Evolutionary conservation across 2,113 vertebrate genomes (phyloP), one percentile per base, ranked within the genome.

Genomic region (Apteryx owenii): DNA sequence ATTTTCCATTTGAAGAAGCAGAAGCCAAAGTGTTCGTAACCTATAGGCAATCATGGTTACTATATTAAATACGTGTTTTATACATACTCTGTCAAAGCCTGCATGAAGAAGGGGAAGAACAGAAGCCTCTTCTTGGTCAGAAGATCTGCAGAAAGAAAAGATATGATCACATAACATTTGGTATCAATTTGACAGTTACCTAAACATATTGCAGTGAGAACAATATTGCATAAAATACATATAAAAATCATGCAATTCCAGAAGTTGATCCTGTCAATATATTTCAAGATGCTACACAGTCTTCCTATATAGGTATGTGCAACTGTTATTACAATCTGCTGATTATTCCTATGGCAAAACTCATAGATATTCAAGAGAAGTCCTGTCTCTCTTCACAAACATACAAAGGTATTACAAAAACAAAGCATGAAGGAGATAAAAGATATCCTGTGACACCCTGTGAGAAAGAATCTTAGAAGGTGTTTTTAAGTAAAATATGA

Each of bases 41-140:
- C 87, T 42, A 78, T 1, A 82, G 94, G 21, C 13, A 58, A 18
- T 38, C 21, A 44, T 29, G 12, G 11, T 83, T 81, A 79, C 31
- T 72, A 2, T 29, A 82, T 72, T 61, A 51, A 42, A 70, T 5
- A 78, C 10, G 22, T 36, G 54, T 40, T 46, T 50, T 56, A 38
- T 91, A 98, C 99, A 9, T 99, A 99, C 99, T 98, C 99, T 98
- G 96, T 98, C 98, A 94, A 99, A 99, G 97, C 99, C 99, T 81
- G 99, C 98, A 46, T 98, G 98, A 88, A 99, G 99, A 89, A 99
- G 98, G 68, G 99, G 99, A 88, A 99, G 98, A 88, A 99, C 98
- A 22, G 99, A 99, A 48, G 97, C 94, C 97, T 99, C 99, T 87
- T 99, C 99, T 94, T 99, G 98, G 91, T 99, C 98, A 73, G 98